Base-by-base conservation (phyloP, 2,888 invertebrate species). In the Acrocera orbiculus region DNA sequence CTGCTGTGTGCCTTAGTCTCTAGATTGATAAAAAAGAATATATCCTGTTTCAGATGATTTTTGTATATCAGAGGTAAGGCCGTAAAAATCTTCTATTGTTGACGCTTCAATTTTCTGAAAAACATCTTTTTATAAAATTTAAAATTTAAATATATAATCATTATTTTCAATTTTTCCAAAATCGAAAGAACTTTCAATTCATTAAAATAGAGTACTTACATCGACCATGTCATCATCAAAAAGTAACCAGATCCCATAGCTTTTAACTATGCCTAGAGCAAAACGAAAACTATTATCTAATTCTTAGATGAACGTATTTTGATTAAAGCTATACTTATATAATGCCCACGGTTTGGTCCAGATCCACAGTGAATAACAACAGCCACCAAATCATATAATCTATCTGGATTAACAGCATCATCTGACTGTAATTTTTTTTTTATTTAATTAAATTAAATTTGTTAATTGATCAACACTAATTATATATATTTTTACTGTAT, bases 141-240 rank as follows among this genome's bases (percentile, higher is more conserved):
- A n/a, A n/a, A n/a, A n/a, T n/a, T n/a, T n/a, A n/a, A n/a, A n/a
- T n/a, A n/a, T n/a, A n/a, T n/a, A n/a, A n/a, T n/a, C n/a, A n/a
- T n/a, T n/a, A n/a, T n/a, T n/a, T n/a, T n/a, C n/a, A n/a, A n/a
- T n/a, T n/a, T n/a, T n/a, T n/a, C n/a, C n/a, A n/a, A n/a, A n/a
- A n/a, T n/a, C n/a, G n/a, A n/a, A n/a, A n/a, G n/a, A n/a, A n/a
- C n/a, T n/a, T n/a, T n/a, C n/a, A n/a, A n/a, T n/a, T n/a, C n/a
- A n/a, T n/a, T n/a, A n/a, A n/a, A n/a, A n/a, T n/a, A n/a, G n/a
- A n/a, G n/a, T n/a, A 73, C 83, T 77, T 66, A 92, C 92, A 67
- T 99, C 98, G 43, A 99, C 98, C 78, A 96, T 92, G 57, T 99
- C 98, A 63, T 99, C 98, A 61, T 99, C 98, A 65, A 99, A 99